Evolutionary conservation across 2,888 invertebrate species (phyloP), one percentile per base, ranked within the genome.

Genomic region (Hemithea aestivaria): DNA sequence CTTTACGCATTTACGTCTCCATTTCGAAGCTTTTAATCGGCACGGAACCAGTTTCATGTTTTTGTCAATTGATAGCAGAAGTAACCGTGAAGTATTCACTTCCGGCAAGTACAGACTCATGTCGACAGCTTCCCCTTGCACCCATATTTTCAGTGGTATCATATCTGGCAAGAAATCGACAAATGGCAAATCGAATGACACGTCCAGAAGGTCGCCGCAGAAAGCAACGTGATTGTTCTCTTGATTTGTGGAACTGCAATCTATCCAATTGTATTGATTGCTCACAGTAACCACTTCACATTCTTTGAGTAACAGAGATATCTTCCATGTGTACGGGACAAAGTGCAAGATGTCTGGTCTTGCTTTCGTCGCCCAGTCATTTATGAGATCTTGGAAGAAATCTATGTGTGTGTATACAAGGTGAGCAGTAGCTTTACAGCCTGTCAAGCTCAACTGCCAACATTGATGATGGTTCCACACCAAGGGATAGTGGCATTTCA

Each of bases 191-290:
- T 95, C 95, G 67, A 98, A 96, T 2, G 97, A 96, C 55, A 98
- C 89, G 64, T 98, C 97, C 57, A 98, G 92, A 7, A 96, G 90
- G 67, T 98, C 97, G 1, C 98, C 98, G 69, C 97, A 97, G 58
- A 98, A 94, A 0, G 97, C 97, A 35, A 98, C 90, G 69, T 97
- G 96, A 78, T 96, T 93, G 75, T 98, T 98, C 82, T 98, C 98
- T 73, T 96, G 96, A 59, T 96, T 95, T 31, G 96, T 96, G 12
- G 97, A 97, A 35, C 97, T 96, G 62, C 98, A 98, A 78, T 99
- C 99, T 53, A 99, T 94, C 99, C 99, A 99, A 78, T 99, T 99
- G 76, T 96, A 96, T 71, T 99, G 96, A 81, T 99, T 99, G 63
- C 96, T 94, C 8, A 96, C 87, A 25, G 97, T 95, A 1, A 98